These are phyloP conservation scores for Papilio polyxenes DNA, from an alignment of 1,140 invertebrate genomes.

Conservation along the genomic window DNA sequence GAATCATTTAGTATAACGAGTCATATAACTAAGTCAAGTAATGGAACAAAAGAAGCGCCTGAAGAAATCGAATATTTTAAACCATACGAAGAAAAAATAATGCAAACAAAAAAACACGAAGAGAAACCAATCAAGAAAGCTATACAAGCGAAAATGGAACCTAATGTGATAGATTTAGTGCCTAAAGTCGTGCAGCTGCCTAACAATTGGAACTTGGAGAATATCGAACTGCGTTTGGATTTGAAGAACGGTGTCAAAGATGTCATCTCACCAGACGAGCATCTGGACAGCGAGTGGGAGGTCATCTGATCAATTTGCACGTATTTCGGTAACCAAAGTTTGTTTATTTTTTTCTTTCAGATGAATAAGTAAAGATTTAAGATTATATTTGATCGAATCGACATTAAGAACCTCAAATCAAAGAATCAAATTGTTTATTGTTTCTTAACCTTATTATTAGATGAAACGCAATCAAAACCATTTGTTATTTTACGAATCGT, in stretches of 20 bases:
- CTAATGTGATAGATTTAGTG: constrained; percentile 60
- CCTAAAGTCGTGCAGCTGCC: constrained; percentile 72
- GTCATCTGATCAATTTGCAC: constrained; percentile 54
- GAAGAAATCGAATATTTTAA: constrained; percentile 39
- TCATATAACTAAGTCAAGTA: constrained; percentile 14
- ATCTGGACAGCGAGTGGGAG: constrained; percentile 73
- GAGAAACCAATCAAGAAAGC: constrained; percentile 45
- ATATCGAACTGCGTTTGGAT: constrained; percentile 68
- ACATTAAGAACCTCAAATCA: no score
- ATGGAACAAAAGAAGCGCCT: constrained; percentile 29
- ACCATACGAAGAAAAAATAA: constrained; percentile 39
- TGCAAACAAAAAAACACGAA: constrained; percentile 39
- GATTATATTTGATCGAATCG: no score
- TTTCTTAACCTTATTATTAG: no score
- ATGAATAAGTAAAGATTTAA: not conserved
- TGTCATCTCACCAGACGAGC: constrained; percentile 63
- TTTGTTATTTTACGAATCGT: no score
- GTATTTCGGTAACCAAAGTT: not conserved
- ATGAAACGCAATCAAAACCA: no score
- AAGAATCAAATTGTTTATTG: no score
- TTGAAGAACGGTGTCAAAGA: constrained; percentile 60
- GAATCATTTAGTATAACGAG: constrained; percentile 72
- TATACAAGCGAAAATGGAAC: constrained; percentile 46
- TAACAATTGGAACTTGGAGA: constrained; percentile 74
- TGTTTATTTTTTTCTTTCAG: not conserved